Percentiles rank a stretch among this genome's conserved stretches.
phyloP scores from a whole-genome alignment of 2,113 vertebrate species.

The Noctilio leporinus region DNA sequence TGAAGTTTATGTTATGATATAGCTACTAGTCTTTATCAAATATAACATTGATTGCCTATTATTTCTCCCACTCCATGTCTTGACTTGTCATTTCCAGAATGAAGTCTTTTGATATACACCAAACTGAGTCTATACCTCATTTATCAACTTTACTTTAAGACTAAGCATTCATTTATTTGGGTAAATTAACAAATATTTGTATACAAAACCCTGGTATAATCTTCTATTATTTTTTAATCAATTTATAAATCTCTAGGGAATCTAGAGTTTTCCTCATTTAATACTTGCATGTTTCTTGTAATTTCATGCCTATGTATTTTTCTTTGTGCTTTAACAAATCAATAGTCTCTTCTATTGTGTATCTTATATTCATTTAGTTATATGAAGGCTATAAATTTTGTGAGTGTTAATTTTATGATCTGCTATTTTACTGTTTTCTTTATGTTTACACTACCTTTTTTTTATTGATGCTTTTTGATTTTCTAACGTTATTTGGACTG shows the following conservation, averaged over 20 bases:
- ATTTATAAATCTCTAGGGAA: not conserved
- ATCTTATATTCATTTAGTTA: not conserved
- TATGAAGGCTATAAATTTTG: not conserved
- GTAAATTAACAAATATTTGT: not conserved
- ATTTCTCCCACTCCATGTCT: not conserved
- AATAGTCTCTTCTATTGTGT: not conserved
- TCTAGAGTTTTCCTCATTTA: not conserved
- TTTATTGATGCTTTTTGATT: not conserved
- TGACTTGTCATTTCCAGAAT: not conserved
- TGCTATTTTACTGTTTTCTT: not conserved
- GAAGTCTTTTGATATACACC: not conserved
- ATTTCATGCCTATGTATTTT: not conserved
- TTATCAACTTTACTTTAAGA: not conserved
- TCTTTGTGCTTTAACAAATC: not conserved
- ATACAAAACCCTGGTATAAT: not conserved
- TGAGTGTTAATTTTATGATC: not conserved
- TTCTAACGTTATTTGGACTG: not conserved
- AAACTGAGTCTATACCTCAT: not conserved
- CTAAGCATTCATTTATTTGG: not conserved
- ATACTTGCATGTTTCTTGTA: not conserved
- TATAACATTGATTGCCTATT: not conserved
- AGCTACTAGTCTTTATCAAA: not conserved
- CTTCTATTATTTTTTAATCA: not conserved
- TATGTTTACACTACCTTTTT: not conserved
- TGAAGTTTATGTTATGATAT: not conserved